phyloP scores from a whole-genome alignment of 2,888 invertebrate species.

The Andrena chrysosceles region DNA sequence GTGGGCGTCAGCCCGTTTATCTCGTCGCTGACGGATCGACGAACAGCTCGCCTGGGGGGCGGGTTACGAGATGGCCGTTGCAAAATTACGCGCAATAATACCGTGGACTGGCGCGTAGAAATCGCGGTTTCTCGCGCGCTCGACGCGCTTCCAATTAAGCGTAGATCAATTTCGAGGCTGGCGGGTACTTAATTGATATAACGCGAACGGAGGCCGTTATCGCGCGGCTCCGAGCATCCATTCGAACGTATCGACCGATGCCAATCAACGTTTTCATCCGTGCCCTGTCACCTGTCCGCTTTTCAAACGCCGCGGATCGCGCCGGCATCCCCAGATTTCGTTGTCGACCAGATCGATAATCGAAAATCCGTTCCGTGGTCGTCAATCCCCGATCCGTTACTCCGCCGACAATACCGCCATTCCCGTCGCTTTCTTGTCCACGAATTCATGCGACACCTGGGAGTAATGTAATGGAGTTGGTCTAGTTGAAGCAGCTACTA shows the following conservation, averaged over 20 bases:
- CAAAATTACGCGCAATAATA: conserved; percentile 14
- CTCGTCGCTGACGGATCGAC: not conserved
- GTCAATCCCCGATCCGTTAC: not conserved
- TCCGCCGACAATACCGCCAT: not conserved
- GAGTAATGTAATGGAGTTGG: not conserved
- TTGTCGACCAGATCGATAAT: not conserved
- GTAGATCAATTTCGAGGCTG: conserved; percentile 62
- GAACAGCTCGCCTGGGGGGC: not conserved
- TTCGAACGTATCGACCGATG: conserved; percentile 52
- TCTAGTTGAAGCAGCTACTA: not conserved
- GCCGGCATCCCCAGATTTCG: conserved; percentile 18
- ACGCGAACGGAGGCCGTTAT: conserved; percentile 47
- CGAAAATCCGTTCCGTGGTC: conserved; percentile 37
- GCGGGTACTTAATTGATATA: conserved; percentile 66
- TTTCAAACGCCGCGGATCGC: conserved; percentile 45
- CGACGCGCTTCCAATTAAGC: conserved; percentile 62
- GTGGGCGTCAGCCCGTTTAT: not conserved
- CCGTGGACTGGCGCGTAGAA: not conserved
- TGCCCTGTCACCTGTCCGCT: conserved; percentile 61
- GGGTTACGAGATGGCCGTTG: not conserved
- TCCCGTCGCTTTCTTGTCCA: not conserved
- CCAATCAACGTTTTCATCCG: conserved; percentile 68
- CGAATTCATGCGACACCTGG: not conserved
- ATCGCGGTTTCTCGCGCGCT: not conserved
- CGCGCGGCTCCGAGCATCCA: conserved; percentile 32